These are phyloP conservation scores for Camponotus pennsylvanicus DNA, from an alignment of 1,140 invertebrate species.

Conservation along the genomic window DNA sequence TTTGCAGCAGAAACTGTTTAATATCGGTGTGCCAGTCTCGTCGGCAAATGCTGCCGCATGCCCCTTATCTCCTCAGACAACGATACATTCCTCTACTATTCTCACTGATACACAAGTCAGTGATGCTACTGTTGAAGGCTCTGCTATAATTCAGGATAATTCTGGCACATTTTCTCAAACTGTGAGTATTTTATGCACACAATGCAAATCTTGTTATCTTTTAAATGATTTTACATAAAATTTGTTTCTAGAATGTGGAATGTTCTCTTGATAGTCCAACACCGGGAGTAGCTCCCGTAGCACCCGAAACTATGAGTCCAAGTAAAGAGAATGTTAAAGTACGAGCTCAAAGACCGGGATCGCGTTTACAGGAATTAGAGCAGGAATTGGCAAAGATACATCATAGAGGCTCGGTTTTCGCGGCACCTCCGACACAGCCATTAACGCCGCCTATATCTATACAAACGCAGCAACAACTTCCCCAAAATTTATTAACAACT, in stretches of 20 bases:
- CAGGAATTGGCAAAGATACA: slow-evolving; percentile 85
- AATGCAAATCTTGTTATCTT: not conserved
- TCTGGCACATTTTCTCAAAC: slow-evolving; percentile 64
- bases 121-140: slow-evolving; percentile 31
- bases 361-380: slow-evolving; percentile 83
- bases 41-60: slow-evolving; percentile 80
- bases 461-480: slow-evolving; percentile 69
- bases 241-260: slow-evolving; percentile 74
- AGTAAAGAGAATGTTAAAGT: slow-evolving; percentile 82
- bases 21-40: slow-evolving; percentile 84
- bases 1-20: slow-evolving; percentile 88
- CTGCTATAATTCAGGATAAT: slow-evolving; percentile 57
- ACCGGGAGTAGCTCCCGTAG: slow-evolving; percentile 64
- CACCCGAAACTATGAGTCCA: slow-evolving; percentile 82
- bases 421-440: slow-evolving; percentile 78
- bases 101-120: slow-evolving; percentile 53
- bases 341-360: slow-evolving; percentile 80
- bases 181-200: slow-evolving; percentile 49
- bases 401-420: slow-evolving; percentile 76
- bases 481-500: slow-evolving; percentile 77
- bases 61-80: slow-evolving; percentile 86
- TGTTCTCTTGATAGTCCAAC: slow-evolving; percentile 80
- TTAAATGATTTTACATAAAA: slow-evolving; percentile 21
- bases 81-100: slow-evolving; percentile 79
- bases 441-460: slow-evolving; percentile 75